Evolutionary conservation across 2,797 vertebrate species (phyloP), one percentile per base, ranked within the genome.

Genomic region (Toxotes lorentzi): DNA sequence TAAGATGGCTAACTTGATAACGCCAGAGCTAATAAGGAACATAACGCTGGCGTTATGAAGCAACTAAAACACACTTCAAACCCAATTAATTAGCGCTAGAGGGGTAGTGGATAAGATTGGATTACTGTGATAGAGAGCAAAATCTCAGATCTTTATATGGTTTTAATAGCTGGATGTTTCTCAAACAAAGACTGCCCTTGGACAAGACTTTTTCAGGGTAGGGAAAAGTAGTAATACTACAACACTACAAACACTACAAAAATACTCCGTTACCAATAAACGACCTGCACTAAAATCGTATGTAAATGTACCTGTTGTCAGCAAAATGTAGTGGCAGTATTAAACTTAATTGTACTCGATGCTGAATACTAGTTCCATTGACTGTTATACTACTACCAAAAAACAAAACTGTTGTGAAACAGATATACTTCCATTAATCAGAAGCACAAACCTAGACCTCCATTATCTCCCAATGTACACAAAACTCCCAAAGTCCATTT

Each of bases 111-210:
- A 21, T 21, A 1, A 14, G 1, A 48, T 61, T 30, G 4, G 7
- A 30, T 7, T 5, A 27, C 5, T 3, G 2, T 4, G 7, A 14
- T 19, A 2, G 0, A 54, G 5, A 14, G 24, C 1, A 13, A 23
- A 13, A 21, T 19, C 14, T 14, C 4, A 5, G 8, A 14, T 23
- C 1, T 72, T 7, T n/a, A 17, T 54, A 2, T 35, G 30, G n/a
- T 45, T 35, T 30, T 6, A 41, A 12, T 19, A 16, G 56, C 0
- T 53, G 51, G 24, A 23, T 40, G 51, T 27, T 16, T 32, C 13
- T 7, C 14, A 13, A 24, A 24, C n/a, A 30, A 56, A 32, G 27
- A 34, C 2, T 30, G 27, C 27, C 27, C 27, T 30, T 30, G 27
- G 27, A 30, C 27, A 4, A 21, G 38, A 17, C 11, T 7, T 64